These are phyloP conservation scores for Neogale vison DNA, from an alignment of 2,113 vertebrate genomes.

Conservation along the genomic window DNA sequence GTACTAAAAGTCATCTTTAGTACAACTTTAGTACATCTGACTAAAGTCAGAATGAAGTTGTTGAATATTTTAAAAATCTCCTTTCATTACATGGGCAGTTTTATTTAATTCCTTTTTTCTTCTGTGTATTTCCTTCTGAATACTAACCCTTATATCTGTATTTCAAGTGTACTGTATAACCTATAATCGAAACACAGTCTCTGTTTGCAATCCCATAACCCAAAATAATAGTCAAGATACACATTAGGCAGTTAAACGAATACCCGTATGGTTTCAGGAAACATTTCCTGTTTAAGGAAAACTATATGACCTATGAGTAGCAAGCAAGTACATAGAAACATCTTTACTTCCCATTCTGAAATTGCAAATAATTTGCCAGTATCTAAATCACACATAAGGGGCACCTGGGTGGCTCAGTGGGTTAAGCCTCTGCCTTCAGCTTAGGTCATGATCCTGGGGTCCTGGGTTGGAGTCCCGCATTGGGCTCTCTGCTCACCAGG, in stretches of 20 bases:
- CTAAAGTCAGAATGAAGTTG: not conserved
- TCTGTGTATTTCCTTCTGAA: not conserved
- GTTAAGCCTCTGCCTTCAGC: too few species aligned
- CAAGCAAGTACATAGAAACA: not conserved
- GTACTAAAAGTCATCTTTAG: not conserved
- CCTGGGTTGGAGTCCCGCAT: too few species aligned
- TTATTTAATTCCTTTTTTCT: not conserved
- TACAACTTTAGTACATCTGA: too few species aligned
- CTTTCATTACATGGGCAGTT: not conserved
- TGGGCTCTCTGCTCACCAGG: too few species aligned
- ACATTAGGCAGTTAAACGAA: not conserved
- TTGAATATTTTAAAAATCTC: not conserved
- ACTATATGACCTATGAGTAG: not conserved
- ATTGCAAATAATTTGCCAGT: not conserved
- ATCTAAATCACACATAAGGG: not conserved
- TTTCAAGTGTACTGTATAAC: not conserved
- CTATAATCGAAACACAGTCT: not conserved
- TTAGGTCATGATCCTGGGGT: too few species aligned
- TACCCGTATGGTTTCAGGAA: not conserved
- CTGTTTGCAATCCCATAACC: not conserved
- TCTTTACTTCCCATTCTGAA: slow-evolving; percentile 43
- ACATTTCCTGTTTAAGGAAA: slow-evolving; percentile 11
- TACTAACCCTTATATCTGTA: not conserved
- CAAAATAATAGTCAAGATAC: not conserved
- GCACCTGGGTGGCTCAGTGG: too few species aligned